A percentile compares a stretch with the other conserved stretches of the same genome.
Evolutionary conservation across 2,888 invertebrate genomes (phyloP).

Genomic region (Sericinus montela): DNA sequence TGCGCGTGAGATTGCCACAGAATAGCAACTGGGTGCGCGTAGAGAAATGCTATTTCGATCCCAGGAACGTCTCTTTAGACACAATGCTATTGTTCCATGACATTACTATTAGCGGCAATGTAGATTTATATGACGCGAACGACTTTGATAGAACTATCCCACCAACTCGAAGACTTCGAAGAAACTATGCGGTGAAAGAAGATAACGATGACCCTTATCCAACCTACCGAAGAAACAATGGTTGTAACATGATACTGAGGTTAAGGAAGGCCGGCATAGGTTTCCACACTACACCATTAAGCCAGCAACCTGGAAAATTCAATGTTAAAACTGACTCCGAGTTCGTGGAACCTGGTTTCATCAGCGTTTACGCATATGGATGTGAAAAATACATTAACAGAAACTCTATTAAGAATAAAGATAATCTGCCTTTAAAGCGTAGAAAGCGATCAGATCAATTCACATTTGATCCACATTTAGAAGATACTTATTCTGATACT

Average conservation of each 20-base stretch:
- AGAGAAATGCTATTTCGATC: conserved; percentile 87
- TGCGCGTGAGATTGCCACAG: conserved; percentile 83
- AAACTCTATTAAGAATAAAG: conserved; percentile 60
- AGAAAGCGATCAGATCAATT: conserved; percentile 63
- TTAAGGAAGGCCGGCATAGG: conserved; percentile 89
- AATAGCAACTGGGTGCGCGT: conserved; percentile 85
- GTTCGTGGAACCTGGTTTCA: conserved; percentile 90
- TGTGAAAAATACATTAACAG: conserved; percentile 81
- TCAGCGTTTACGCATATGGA: conserved; percentile 91
- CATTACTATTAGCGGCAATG: conserved; percentile 87
- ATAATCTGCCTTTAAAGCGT: conserved; percentile 53
- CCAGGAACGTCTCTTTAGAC: conserved; percentile 85
- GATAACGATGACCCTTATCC: conserved; percentile 35
- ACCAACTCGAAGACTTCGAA: conserved; percentile 43
- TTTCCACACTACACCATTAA: conserved; percentile 85
- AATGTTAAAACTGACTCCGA: conserved; percentile 89
- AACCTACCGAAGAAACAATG: conserved; percentile 59
- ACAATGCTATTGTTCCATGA: conserved; percentile 89
- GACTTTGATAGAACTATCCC: conserved; percentile 58
- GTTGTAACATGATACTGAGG: conserved; percentile 89
- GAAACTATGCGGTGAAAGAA: conserved; percentile 63
- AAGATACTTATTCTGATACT: conserved; percentile 36
- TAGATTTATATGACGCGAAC: conserved; percentile 78
- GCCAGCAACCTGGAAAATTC: conserved; percentile 83
- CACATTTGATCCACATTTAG: conserved; percentile 54